These are phyloP conservation scores for Tribolium freemani DNA, from an alignment of 2,888 invertebrate species.

Conservation along the genomic window DNA sequence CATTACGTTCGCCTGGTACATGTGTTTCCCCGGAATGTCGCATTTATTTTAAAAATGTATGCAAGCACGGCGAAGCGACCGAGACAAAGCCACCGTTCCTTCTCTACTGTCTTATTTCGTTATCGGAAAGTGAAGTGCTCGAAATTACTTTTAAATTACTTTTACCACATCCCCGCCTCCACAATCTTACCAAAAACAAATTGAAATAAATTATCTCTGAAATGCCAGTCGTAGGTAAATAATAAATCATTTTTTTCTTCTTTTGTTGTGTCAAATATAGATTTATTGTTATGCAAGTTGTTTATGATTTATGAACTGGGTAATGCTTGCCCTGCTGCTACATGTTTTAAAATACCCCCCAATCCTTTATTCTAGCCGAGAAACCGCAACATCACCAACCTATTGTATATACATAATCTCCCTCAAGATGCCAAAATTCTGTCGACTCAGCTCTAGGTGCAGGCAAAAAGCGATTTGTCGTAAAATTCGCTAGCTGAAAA, in stretches of 20 bases:
- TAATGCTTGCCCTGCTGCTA: conserved; percentile 30
- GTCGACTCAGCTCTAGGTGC: not conserved
- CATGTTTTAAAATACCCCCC: conserved; percentile 38
- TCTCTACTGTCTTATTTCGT: conserved; percentile 43
- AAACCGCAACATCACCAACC: conserved; percentile 31
- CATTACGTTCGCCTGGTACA: conserved; percentile 57
- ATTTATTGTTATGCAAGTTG: conserved; percentile 47
- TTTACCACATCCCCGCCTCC: conserved; percentile 50
- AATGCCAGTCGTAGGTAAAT: conserved; percentile 42
- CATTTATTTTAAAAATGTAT: conserved; percentile 62
- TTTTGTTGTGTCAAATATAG: conserved; percentile 47
- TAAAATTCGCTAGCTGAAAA: not conserved
- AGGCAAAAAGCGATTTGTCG: not conserved
- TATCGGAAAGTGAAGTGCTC: conserved; percentile 50
- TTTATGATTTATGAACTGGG: conserved; percentile 45
- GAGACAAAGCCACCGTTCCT: conserved; percentile 29
- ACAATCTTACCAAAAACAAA: conserved; percentile 49
- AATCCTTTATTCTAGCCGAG: conserved; percentile 28
- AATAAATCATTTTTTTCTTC: conserved; percentile 48
- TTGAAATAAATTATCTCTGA: conserved; percentile 54
- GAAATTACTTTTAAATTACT: conserved; percentile 56
- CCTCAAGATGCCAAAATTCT: conserved; percentile 2
- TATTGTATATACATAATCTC: conserved; percentile 11
- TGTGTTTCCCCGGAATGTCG: conserved; percentile 59
- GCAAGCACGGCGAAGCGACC: conserved; percentile 36